These are phyloP conservation scores for Cylloceria caligata DNA, from an alignment of 2,888 invertebrate genomes.

Conservation along the genomic window DNA sequence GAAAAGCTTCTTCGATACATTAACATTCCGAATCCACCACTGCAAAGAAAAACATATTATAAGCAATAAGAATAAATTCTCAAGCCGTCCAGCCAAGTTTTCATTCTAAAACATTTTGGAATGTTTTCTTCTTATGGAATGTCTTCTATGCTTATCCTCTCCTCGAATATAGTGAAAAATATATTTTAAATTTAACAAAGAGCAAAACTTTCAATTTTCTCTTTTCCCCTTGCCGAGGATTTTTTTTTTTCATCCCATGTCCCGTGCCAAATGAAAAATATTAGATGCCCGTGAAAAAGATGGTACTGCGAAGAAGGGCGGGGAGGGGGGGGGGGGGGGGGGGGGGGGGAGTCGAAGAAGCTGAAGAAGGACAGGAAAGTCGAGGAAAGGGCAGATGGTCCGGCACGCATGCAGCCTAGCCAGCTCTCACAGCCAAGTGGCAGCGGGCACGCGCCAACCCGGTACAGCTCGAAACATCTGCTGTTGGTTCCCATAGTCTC, in stretches of 20 bases:
- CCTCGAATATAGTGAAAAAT: background rate
- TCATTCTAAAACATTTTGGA: background rate
- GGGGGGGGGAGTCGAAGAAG: constrained; percentile 49
- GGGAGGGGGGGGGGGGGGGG: constrained; percentile 14
- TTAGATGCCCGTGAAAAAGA: constrained; percentile 35
- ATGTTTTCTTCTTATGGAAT: background rate
- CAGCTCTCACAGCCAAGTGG: constrained; percentile 82
- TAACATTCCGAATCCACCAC: background rate
- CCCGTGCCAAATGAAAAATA: constrained; percentile 49
- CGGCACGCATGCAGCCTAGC: constrained; percentile 43
- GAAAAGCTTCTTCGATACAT: background rate
- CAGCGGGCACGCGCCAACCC: constrained; percentile 84
- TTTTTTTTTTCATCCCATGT: constrained; percentile 1
- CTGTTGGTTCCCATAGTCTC: constrained; percentile 76
- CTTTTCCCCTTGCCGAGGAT: too few species aligned
- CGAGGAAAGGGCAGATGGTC: constrained; percentile 70
- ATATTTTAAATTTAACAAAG: background rate
- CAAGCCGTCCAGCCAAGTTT: background rate
- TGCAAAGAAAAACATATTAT: background rate
- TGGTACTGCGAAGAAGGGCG: constrained; percentile 11
- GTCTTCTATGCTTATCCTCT: background rate
- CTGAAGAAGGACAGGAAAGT: constrained; percentile 55
- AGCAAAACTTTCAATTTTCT: background rate
- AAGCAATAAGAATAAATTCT: background rate
- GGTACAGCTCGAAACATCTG: constrained; percentile 80